These are phyloP conservation scores for Myopa testacea DNA, from an alignment of 2,888 invertebrate species.

Conservation along the genomic window DNA sequence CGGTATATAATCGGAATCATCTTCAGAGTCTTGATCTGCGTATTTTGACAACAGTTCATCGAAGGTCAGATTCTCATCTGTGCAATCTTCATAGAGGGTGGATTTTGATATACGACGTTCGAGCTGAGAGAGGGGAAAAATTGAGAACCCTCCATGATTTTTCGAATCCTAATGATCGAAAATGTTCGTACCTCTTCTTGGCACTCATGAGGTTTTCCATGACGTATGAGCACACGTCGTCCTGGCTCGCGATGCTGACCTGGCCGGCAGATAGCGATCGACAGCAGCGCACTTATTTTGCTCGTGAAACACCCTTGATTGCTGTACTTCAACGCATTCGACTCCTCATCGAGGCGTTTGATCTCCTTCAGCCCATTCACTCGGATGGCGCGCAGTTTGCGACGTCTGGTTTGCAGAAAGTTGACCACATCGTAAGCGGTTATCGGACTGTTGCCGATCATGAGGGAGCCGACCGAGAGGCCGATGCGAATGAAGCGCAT, in stretches of 20 bases:
- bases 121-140: not conserved
- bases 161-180: not conserved
- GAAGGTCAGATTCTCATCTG: slow-evolving; percentile 54
- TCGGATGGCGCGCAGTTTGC: slow-evolving; percentile 61
- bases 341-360: slow-evolving; percentile 51
- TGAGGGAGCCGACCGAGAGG: slow-evolving; percentile 56
- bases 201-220: not conserved
- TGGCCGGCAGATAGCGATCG: slow-evolving; percentile 58
- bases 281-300: slow-evolving; percentile 53
- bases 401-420: slow-evolving; percentile 62
- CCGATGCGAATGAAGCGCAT: slow-evolving; percentile 59
- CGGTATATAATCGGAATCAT: slow-evolving; percentile 62
- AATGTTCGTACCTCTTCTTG: not conserved
- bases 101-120: slow-evolving; percentile 46
- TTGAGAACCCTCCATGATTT: not conserved
- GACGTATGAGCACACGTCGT: slow-evolving; percentile 15
- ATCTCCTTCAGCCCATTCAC: slow-evolving; percentile 57
- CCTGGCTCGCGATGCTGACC: slow-evolving; percentile 49
- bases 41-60: slow-evolving; percentile 60
- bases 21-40: slow-evolving; percentile 56
- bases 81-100: slow-evolving; percentile 49
- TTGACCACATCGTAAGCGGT: slow-evolving; percentile 58
- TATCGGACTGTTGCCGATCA: slow-evolving; percentile 61
- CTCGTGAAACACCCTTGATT: slow-evolving; percentile 44
- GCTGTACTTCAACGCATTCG: slow-evolving; percentile 6